Percentiles rank a stretch among this genome's conserved stretches.
These are phyloP conservation scores for Hipposideros larvatus DNA, from an alignment of 2,797 vertebrate genomes.

Conservation along the genomic window DNA sequence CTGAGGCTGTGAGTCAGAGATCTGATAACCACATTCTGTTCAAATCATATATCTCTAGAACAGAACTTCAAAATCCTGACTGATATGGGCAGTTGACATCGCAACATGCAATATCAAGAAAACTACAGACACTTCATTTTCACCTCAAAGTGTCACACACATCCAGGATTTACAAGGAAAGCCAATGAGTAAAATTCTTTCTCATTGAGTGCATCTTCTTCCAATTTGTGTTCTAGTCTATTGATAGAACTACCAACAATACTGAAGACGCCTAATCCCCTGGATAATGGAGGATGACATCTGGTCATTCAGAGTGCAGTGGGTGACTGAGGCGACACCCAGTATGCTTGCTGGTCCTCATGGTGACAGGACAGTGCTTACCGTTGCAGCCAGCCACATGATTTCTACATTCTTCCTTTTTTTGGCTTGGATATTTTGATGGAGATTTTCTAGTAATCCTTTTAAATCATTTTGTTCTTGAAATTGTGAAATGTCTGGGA, in stretches of 20 bases:
- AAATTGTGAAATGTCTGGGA: constrained; percentile 94
- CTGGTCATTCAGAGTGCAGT: background rate
- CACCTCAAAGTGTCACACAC: background rate
- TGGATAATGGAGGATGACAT: background rate
- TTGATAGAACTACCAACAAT: background rate
- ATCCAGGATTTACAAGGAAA: background rate
- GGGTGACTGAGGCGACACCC: rapidly evolving
- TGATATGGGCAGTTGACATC: background rate
- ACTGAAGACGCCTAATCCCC: background rate
- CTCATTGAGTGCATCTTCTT: background rate
- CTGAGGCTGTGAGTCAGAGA: background rate
- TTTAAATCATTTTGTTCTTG: constrained; percentile 96
- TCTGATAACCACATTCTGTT: background rate
- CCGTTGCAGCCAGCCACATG: constrained; percentile 96
- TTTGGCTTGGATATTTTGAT: constrained; percentile 97
- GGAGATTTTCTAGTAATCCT: constrained; percentile 96
- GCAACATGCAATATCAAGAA: background rate
- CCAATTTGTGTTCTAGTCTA: background rate
- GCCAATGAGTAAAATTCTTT: background rate
- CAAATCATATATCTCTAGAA: background rate
- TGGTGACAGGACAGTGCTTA: constrained; percentile 84
- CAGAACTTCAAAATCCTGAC: background rate
- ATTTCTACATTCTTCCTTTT: constrained; percentile 99
- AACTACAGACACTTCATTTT: background rate
- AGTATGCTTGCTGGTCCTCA: too few species aligned